Conservation (phyloP, 1,140 invertebrate genomes). For the Galendromus occidentalis region DNA sequence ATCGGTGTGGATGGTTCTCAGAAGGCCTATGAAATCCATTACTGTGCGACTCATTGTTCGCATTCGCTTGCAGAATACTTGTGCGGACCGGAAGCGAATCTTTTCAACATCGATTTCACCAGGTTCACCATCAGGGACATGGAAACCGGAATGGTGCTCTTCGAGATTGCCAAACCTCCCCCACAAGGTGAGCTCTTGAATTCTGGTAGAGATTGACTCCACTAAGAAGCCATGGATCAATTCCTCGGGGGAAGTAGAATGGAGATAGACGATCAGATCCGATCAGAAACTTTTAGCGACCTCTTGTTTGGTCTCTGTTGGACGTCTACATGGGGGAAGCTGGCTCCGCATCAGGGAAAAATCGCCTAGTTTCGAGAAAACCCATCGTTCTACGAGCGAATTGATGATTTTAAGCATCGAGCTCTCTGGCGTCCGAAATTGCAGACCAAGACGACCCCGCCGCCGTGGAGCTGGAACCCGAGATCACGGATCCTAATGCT, state of each 20-base stretch:
- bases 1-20: too few species aligned
- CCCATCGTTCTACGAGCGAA: background rate
- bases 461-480: conserved; percentile 24
- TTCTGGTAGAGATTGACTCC: too few species aligned
- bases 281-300: too few species aligned
- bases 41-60: too few species aligned
- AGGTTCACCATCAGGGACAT: conserved; percentile 90
- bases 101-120: conserved; percentile 95
- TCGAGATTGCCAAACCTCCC: conserved; percentile 91
- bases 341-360: too few species aligned
- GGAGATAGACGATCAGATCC: too few species aligned
- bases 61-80: conserved; percentile 46
- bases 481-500: conserved; percentile 52
- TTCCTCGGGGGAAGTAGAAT: too few species aligned
- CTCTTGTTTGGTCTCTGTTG: too few species aligned
- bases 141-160: conserved; percentile 72
- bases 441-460: background rate
- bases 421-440: conserved; percentile 11
- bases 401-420: background rate
- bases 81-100: conserved; percentile 78
- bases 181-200: conserved; percentile 22
- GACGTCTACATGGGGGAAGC: too few species aligned
- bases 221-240: too few species aligned
- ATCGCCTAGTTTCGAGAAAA: background rate
- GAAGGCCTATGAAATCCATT: too few species aligned